Evolutionary conservation across 2,888 invertebrate species (phyloP), one percentile per base, ranked within the genome.

Genomic region (Agrochola lota): DNA sequence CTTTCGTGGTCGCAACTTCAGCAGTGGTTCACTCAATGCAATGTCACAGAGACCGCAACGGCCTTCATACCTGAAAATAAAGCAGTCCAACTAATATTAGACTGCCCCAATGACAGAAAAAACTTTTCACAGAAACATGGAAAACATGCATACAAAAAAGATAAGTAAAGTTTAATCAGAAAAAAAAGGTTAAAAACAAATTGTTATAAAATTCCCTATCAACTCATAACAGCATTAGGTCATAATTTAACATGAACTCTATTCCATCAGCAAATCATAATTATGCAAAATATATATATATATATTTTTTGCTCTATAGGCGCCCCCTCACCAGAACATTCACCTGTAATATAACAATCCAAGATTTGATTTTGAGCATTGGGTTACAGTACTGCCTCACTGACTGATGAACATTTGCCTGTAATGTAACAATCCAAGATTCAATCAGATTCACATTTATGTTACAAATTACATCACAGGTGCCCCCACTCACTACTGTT

Each of bases 1-100:
- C 93, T 99, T 99, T 59, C 99, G 97, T 0, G 99, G 99, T 49
- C 99, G 96, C 8, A 99, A 96, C 93, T 99, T 99, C 0, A 99
- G 96, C 35, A 99, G 95, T 0, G 99, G 99, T 90, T 98, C 98
- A 92, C 99, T 99, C 3, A 99, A 96, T 0, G 98, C 97, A 81
- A 99, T 98, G 40, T 98, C 97, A 91, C 99, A 99, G 73, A 98
- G 95, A 7, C 98, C 98, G 73, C 97, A 97, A 87, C 97, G 93
- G 1, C 98, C 97, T 92, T 98, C 97, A 94, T 99, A 99, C 1
- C 97, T 97, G 89, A 55, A 93, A 95, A 71, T 49, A 43, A 75
- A 74, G 2, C 4, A 63, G 26, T 2, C 11, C 55, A 43, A 43
- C 11, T 30, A 52, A 46, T 35, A 62, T 60, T 30, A 3, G 43